Evolutionary conservation across 1,140 invertebrate species (phyloP), one percentile per base, ranked within the genome.

Genomic region (Sesamia nonagrioides): DNA sequence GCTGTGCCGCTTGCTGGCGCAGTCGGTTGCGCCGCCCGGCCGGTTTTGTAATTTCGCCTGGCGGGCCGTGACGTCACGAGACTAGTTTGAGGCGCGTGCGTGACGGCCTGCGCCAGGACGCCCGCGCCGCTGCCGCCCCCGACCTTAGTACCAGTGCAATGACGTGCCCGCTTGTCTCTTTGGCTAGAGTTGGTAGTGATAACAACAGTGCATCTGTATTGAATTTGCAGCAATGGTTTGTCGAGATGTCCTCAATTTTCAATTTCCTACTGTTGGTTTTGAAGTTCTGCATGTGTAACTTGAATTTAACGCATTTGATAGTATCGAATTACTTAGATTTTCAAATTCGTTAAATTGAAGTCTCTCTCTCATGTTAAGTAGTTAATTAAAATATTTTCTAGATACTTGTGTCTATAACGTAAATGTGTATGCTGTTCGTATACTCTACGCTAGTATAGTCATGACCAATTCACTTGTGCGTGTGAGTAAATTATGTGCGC

Each of bases 11-110:
- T 84, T 84, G 88, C 85, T 89, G 87, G 87, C 89, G 87, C 88
- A 80, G 80, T 82, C 83, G 83, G 81, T 80, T 80, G 84, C 81
- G 88, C 90, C 86, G 92, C 89, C 85, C 86, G 90, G 92, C 93
- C 93, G 93, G 93, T 93, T 94, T 94, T 92, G 89, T 93, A 88
- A 91, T 92, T 92, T 93, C 82, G 91, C 92, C 92, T 90, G 92
- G 87, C 92, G 83, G 90, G 88, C 89, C 81, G 89, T 94, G 93
- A 94, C 93, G 93, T 93, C 92, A 94, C 86, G 85, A 93, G 80
- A 94, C 93, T 94, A 93, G 93, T 94, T 93, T 91, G 88, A 93
- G 89, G 87, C 86, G 89, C 87, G 86, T 91, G 92, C 91, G 89
- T 93, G 91, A 93, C 90, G 89, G 86, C 86, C 86, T 87, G 90